A percentile compares a stretch with the other conserved stretches of the same genome.
These are phyloP conservation scores for Rhagonycha fulva DNA, from an alignment of 2,888 invertebrate species.

Conservation along the genomic window DNA sequence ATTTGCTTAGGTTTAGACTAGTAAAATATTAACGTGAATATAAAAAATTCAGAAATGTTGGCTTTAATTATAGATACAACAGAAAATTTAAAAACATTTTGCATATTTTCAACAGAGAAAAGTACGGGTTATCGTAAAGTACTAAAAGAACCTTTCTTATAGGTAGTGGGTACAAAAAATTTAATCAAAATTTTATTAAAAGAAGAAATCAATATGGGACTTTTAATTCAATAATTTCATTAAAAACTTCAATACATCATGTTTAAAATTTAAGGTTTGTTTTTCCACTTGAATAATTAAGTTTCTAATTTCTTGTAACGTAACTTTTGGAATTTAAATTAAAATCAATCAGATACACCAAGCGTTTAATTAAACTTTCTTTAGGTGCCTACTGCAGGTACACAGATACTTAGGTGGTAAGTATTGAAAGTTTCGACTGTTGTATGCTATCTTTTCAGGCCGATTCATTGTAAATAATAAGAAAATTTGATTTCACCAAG, in stretches of 20 bases:
- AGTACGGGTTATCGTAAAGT: neutral
- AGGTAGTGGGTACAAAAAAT: too few species aligned
- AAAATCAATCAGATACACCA: neutral
- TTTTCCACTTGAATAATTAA: neutral
- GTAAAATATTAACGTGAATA: too few species aligned
- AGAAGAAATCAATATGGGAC: too few species aligned
- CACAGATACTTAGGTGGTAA: neutral
- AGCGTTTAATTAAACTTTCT: neutral
- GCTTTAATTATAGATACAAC: too few species aligned
- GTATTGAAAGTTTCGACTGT: neutral
- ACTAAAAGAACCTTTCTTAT: too few species aligned
- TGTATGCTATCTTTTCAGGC: neutral
- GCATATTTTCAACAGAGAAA: too few species aligned
- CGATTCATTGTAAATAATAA: neutral
- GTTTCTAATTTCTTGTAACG: neutral
- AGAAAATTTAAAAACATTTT: too few species aligned
- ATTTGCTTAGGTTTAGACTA: too few species aligned
- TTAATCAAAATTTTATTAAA: too few species aligned
- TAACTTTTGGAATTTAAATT: neutral
- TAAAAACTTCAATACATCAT: neutral
- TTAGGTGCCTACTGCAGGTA: neutral
- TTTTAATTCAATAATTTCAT: neutral
- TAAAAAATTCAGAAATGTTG: too few species aligned
- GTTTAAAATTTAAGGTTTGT: neutral
- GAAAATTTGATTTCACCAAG: neutral